These are phyloP conservation scores for Hirudo medicinalis DNA, from an alignment of 1,140 invertebrate species.

Conservation along the genomic window DNA sequence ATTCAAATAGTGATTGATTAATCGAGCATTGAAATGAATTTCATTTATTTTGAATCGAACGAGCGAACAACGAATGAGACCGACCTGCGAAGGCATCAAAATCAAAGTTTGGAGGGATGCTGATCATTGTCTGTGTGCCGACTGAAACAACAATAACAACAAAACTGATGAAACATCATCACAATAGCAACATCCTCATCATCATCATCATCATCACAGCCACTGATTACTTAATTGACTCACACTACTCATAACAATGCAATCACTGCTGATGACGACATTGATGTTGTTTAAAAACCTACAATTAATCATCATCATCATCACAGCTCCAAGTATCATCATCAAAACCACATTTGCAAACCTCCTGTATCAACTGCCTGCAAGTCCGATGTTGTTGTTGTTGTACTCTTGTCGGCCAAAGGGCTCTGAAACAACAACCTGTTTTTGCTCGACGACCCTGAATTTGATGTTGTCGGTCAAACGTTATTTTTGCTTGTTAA, in stretches of 20 bases:
- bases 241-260: too few species aligned
- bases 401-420: too few species aligned
- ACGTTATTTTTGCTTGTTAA: background rate
- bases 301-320: background rate
- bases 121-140: slow-evolving; percentile 31
- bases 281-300: too few species aligned
- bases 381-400: background rate
- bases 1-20: background rate
- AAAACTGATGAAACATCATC: too few species aligned
- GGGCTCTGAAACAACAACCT: background rate
- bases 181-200: background rate
- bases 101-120: slow-evolving; percentile 33
- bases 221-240: too few species aligned
- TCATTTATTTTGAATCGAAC: background rate
- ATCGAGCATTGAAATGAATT: too few species aligned
- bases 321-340: background rate
- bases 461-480: background rate
- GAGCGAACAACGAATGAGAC: background rate
- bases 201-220: too few species aligned
- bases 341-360: background rate
- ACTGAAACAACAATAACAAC: slow-evolving; percentile 26
- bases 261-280: too few species aligned
- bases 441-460: background rate
- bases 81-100: slow-evolving; percentile 29
- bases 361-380: too few species aligned